phyloP scores from a whole-genome alignment of 2,888 invertebrate species.

The Parnassius smintheus region DNA sequence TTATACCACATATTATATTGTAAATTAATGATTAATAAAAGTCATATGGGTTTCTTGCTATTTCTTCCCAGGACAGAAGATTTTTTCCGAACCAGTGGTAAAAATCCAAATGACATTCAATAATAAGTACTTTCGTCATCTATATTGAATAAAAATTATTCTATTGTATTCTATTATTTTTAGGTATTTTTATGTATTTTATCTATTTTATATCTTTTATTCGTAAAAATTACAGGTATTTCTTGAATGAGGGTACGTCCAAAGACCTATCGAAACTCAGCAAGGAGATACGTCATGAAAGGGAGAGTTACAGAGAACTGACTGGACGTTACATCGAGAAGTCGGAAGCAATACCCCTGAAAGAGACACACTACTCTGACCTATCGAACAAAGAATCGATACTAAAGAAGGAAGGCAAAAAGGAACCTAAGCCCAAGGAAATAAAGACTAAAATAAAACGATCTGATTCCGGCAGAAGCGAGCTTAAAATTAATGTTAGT shows the following conservation, averaged over 20 bases:
- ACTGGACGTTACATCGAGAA: constrained; percentile 73
- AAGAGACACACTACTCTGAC: constrained; percentile 65
- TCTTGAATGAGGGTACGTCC: constrained; percentile 67
- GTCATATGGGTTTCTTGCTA: no score
- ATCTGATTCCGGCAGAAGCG: constrained; percentile 67
- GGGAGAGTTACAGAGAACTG: constrained; percentile 72
- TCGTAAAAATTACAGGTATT: constrained; percentile 52
- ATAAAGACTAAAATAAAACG: constrained; percentile 71
- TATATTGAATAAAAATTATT: no score
- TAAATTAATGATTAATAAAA: no score
- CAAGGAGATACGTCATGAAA: constrained; percentile 73
- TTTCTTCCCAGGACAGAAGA: no score
- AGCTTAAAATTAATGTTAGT: constrained; percentile 64
- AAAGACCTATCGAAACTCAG: constrained; percentile 72
- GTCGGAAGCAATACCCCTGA: constrained; percentile 57
- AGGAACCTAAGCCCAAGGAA: constrained; percentile 62
- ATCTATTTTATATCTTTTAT: background rate
- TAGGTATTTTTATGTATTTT: background rate
- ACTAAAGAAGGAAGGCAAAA: constrained; percentile 57
- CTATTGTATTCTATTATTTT: no score
- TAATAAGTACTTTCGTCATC: no score
- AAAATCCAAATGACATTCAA: no score
- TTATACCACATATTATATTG: no score
- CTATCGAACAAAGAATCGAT: constrained; percentile 57
- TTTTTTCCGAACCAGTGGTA: no score